Evolutionary conservation across 2,113 vertebrate species (phyloP).

Genomic region (Casuarius casuarius): DNA sequence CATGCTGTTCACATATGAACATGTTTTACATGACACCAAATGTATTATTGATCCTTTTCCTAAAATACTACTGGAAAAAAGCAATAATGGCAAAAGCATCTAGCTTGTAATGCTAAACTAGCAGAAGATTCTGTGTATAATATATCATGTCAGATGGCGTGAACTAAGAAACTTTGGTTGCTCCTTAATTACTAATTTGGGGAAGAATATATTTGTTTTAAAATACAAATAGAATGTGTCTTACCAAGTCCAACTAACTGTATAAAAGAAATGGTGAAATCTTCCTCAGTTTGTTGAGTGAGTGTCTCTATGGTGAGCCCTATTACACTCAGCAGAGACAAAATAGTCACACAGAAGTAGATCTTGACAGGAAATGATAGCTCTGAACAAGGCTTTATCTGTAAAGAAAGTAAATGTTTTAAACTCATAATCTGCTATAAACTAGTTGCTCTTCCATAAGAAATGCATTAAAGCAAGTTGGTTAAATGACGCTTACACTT

Average conservation of each 20-base stretch:
- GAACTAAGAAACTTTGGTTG: background rate
- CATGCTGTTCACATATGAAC: background rate
- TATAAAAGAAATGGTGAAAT: slow-evolving; percentile 85
- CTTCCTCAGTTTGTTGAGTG: slow-evolving; percentile 75
- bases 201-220: background rate
- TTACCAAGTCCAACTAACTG: slow-evolving; percentile 86
- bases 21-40: background rate
- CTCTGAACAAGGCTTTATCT: slow-evolving; percentile 87
- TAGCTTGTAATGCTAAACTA: background rate
- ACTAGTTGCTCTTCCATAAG: background rate
- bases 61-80: background rate
- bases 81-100: background rate
- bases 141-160: background rate
- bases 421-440: background rate
- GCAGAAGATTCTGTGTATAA: background rate
- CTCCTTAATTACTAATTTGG: background rate
- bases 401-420: background rate
- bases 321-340: slow-evolving; percentile 80
- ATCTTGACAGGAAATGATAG: slow-evolving; percentile 76
- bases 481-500: background rate
- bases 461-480: fast-evolving
- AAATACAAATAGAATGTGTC: background rate
- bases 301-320: slow-evolving; percentile 81
- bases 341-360: slow-evolving; percentile 81
- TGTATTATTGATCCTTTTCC: background rate